phyloP scores from a whole-genome alignment of 2,113 vertebrate genomes.

The Sphaerodactylus townsendi region DNA sequence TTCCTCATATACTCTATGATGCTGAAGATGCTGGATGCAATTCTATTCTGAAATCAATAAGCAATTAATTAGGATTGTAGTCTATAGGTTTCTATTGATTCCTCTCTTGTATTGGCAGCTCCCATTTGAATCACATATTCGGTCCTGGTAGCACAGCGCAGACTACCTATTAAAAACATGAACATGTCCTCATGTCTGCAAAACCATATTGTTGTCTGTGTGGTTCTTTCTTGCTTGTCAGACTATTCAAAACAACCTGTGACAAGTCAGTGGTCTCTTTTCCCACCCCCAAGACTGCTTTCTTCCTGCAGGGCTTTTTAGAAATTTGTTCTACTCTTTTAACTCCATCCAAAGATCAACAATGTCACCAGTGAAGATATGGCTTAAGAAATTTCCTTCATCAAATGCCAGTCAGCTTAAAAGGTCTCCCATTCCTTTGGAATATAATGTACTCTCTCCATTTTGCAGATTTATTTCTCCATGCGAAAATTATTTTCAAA shows the following conservation, averaged over 20 bases:
- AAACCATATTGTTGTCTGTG: background rate
- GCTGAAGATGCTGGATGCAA: background rate
- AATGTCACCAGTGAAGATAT: slow-evolving; percentile 2
- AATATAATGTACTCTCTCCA: slow-evolving; percentile 53
- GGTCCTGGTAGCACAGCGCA: background rate
- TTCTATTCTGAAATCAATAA: background rate
- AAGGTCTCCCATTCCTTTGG: slow-evolving; percentile 39
- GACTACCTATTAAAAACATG: background rate
- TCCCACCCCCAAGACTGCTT: background rate
- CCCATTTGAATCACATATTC: background rate
- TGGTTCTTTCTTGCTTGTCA: background rate
- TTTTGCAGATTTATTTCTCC: slow-evolving; percentile 55
- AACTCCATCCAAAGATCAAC: slow-evolving; percentile 11
- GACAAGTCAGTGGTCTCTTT: background rate
- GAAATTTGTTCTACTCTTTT: background rate
- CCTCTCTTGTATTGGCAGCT: background rate
- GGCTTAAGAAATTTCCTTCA: slow-evolving; percentile 26
- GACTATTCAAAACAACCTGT: background rate
- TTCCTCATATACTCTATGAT: background rate
- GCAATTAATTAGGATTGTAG: background rate
- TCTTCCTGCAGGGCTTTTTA: background rate
- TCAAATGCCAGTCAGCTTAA: slow-evolving; percentile 36
- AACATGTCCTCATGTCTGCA: background rate
- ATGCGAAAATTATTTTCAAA: slow-evolving; percentile 50
- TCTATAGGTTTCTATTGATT: background rate